Conservation (phyloP, 2,113 vertebrate species). For the Zosterops hypoxanthus region DNA sequence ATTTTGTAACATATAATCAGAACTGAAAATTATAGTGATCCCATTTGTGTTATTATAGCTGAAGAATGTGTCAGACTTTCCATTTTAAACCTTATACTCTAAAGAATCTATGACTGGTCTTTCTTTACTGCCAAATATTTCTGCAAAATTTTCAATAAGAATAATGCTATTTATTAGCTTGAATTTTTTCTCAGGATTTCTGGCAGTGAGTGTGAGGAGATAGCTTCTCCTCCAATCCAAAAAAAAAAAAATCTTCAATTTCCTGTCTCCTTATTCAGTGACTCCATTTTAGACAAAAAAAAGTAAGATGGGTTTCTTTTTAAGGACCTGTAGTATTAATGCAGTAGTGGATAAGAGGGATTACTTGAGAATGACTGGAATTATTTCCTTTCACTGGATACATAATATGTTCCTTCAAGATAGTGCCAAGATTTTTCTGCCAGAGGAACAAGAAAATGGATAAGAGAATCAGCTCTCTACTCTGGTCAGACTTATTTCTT, state of each 20-base stretch:
- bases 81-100: slow-evolving; percentile 43
- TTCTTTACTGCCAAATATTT: slow-evolving; percentile 33
- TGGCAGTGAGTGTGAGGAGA: background rate
- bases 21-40: slow-evolving; percentile 61
- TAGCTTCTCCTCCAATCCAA: background rate
- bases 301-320: background rate
- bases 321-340: background rate
- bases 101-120: slow-evolving; percentile 6
- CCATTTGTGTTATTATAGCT: slow-evolving; percentile 53
- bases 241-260: background rate
- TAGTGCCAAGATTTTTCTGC: background rate
- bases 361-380: slow-evolving; percentile 9
- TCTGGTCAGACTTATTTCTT: background rate
- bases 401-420: background rate
- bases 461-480: background rate
- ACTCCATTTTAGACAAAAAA: background rate
- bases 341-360: background rate
- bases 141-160: slow-evolving; percentile 2
- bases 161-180: slow-evolving; percentile 7
- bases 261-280: background rate
- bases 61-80: slow-evolving; percentile 50
- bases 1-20: slow-evolving; percentile 64
- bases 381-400: slow-evolving; percentile 10
- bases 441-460: background rate
- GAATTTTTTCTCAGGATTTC: background rate